Conservation (phyloP, 2,797 vertebrate genomes). For the Euphonia xanthogaster region DNA sequence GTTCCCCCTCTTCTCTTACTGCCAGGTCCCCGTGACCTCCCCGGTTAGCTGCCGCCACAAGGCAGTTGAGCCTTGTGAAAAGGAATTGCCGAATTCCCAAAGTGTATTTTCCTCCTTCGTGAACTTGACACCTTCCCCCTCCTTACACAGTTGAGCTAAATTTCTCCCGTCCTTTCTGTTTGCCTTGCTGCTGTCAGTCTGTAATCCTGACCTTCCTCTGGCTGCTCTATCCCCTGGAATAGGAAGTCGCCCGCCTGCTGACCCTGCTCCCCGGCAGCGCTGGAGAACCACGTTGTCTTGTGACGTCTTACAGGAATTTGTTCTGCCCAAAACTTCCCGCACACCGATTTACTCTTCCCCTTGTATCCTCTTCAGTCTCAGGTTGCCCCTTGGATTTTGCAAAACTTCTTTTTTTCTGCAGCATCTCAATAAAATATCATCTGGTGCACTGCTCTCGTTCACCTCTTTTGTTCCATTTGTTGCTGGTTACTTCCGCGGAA, state of each 20-base stretch:
- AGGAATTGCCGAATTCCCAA: accelerated
- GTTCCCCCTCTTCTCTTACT: neutral
- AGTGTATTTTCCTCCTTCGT: neutral
- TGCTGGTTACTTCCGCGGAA: neutral
- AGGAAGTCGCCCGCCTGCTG: accelerated
- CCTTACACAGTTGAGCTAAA: neutral
- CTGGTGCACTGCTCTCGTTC: accelerated
- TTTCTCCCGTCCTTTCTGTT: neutral
- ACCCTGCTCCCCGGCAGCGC: neutral
- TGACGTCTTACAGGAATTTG: neutral
- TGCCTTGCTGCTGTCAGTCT: neutral
- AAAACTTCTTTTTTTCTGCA: neutral
- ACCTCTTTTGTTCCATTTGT: neutral
- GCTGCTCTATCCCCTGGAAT: neutral
- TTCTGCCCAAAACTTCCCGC: neutral
- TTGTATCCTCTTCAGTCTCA: neutral
- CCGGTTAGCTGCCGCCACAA: too few species aligned
- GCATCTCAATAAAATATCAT: neutral
- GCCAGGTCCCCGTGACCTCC: accelerated
- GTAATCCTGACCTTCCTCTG: neutral
- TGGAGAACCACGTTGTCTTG: accelerated
- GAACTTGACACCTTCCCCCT: neutral
- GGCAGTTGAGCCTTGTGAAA: neutral
- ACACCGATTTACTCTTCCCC: neutral
- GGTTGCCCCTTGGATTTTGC: neutral